These are phyloP conservation scores for Naso thynnoides DNA, from an alignment of 2,797 vertebrate species.

Conservation along the genomic window DNA sequence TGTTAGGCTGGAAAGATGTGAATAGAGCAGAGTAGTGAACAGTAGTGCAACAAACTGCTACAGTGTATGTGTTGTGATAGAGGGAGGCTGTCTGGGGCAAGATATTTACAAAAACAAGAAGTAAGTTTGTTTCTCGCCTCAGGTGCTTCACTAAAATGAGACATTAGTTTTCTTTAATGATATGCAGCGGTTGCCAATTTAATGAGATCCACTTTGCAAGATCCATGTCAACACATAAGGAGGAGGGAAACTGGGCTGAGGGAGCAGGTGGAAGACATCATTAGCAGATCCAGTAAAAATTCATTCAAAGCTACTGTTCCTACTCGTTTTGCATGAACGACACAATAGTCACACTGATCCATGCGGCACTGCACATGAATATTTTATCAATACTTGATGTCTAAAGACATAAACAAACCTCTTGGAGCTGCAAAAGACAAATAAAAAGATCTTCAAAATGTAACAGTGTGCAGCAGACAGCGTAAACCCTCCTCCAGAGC, in stretches of 20 bases:
- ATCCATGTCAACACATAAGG: conserved; percentile 40
- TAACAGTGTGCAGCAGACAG: conserved; percentile 61
- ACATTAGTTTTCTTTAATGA: conserved; percentile 24
- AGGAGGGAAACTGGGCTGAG: conserved; percentile 33
- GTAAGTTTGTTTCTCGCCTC: too few relatives aligned
- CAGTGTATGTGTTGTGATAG: conserved; percentile 1
- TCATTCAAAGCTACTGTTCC: conserved; percentile 45
- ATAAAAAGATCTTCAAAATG: conserved; percentile 65
- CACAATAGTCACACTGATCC: conserved; percentile 52
- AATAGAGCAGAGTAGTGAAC: background rate
- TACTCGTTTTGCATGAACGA: conserved; percentile 39
- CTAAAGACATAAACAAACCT: conserved; percentile 64
- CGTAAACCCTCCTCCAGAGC: conserved; percentile 61
- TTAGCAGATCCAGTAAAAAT: conserved; percentile 45
- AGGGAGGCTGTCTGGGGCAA: background rate
- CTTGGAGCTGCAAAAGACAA: conserved; percentile 49
- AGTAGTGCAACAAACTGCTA: background rate
- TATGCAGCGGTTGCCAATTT: conserved; percentile 21
- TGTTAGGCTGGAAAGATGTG: background rate
- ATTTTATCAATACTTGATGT: conserved; percentile 49
- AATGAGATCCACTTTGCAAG: conserved; percentile 42
- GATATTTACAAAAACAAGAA: background rate
- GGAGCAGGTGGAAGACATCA: conserved; percentile 61
- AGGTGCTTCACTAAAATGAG: too few relatives aligned
- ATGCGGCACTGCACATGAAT: conserved; percentile 40